These are phyloP conservation scores for Amblyteles armatorius DNA, from an alignment of 2,888 invertebrate genomes.

Conservation along the genomic window DNA sequence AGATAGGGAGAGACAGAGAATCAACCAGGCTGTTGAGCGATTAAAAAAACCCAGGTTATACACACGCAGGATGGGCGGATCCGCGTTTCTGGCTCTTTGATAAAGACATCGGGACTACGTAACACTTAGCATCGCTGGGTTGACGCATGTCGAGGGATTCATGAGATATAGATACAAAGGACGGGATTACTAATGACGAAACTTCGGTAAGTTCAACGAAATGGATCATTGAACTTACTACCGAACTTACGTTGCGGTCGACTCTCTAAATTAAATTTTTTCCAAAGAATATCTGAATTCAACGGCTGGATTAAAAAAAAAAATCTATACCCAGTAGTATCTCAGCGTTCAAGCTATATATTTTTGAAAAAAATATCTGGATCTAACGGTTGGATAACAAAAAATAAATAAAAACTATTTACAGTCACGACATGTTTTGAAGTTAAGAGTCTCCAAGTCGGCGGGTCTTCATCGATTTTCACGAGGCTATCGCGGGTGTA, in stretches of 20 bases:
- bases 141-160: neutral
- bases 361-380: neutral
- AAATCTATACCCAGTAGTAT: neutral
- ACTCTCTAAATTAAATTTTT: neutral
- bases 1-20: slow-evolving; percentile 1
- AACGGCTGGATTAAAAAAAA: neutral
- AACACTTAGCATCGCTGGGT: neutral
- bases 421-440: neutral
- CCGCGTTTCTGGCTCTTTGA: slow-evolving; percentile 45
- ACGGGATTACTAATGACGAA: neutral
- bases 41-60: slow-evolving; percentile 29
- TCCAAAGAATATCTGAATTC: neutral
- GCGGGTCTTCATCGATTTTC: slow-evolving; percentile 40
- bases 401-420: neutral
- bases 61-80: slow-evolving; percentile 31
- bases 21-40: slow-evolving; percentile 39
- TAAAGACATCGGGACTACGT: slow-evolving; percentile 35
- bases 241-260: no score
- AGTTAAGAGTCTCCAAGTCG: neutral
- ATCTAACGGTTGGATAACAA: neutral
- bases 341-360: neutral
- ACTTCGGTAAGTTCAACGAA: neutral
- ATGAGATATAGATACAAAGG: neutral
- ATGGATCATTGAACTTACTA: neutral
- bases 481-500: slow-evolving; percentile 21